Evolutionary conservation across 2,113 vertebrate genomes (phyloP), one percentile per base, ranked within the genome.

Genomic region (Notothenia rossii): DNA sequence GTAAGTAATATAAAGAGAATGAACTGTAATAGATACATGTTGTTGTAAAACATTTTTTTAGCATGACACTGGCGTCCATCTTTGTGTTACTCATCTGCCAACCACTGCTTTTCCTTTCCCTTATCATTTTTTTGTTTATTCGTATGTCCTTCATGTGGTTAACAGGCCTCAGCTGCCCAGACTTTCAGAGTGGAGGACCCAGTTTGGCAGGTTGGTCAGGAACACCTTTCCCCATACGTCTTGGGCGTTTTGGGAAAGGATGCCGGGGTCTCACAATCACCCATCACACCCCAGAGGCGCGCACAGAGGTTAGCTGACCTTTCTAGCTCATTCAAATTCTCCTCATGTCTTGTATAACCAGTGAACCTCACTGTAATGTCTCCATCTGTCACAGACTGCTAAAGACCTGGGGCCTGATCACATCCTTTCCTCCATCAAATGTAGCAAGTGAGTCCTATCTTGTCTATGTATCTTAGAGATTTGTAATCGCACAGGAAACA

Each of bases 81-180:
- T 9, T 33, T 15, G 10, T 29, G 33, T 55, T 45, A 7, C 48
- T 55, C 43, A 63, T 48, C 15, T 64, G 7, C 48, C 53, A 17
- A 13, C 56, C 3, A n/a, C n/a, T 53, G 20, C 58, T 64, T 79
- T 25, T 71, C 69, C 63, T 75, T 13, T 56, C 15, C 40, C 65
- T 48, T 63, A 22, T 54, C 22, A 73, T 2, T 77, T 49, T 15
- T 5, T 40, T 40, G 36, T 40, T 66, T 59, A 18, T 56, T 55
- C 83, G 85, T n/a, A 76, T 72, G 48, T 66, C 65, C 61, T 62
- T 45, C 73, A n/a, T 89, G 59, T 92, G 76, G 75, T 87, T 61
- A 61, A 68, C 92, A 96, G 95, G 94, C 79, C 51, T 92, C 89
- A 92, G 86, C 85, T 93, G 89, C 60, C 88, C 90, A 67, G 93